phyloP scores from a whole-genome alignment of 2,797 vertebrate species.

The Hapalemur alaotrensis region DNA sequence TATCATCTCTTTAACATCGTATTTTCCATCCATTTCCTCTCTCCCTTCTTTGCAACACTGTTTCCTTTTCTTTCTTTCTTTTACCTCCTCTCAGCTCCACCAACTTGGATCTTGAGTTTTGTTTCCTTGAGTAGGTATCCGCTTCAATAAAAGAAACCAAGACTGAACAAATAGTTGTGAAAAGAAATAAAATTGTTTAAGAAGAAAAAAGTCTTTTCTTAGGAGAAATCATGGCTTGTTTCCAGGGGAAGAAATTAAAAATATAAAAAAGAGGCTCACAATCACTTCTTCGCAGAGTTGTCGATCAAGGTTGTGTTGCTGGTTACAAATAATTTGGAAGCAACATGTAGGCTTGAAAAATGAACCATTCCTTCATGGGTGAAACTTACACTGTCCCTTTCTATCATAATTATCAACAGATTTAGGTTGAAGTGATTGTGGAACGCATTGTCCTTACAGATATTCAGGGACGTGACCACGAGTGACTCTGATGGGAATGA shows the following conservation, averaged over 20 bases:
- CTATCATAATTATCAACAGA: slow-evolving; percentile 68
- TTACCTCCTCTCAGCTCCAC: not conserved
- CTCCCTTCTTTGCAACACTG: not conserved
- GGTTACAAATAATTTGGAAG: slow-evolving; percentile 70
- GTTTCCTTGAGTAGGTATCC: slow-evolving; percentile 45
- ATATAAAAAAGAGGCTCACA: not conserved
- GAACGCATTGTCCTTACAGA: slow-evolving; percentile 81
- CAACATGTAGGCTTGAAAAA: slow-evolving; percentile 77
- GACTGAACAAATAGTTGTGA: slow-evolving; percentile 35
- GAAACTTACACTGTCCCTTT: slow-evolving; percentile 67
- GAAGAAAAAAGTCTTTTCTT: slow-evolving; percentile 19
- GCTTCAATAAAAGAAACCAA: slow-evolving; percentile 63
- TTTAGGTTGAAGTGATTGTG: slow-evolving; percentile 79
- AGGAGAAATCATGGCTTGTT: slow-evolving; percentile 42
- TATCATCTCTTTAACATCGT: not conserved
- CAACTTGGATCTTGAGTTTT: slow-evolving; percentile 1
- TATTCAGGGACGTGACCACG: slow-evolving; percentile 81
- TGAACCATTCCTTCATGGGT: slow-evolving; percentile 72
- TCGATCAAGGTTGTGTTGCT: slow-evolving; percentile 71
- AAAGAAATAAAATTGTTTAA: slow-evolving; percentile 46
- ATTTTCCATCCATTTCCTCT: not conserved
- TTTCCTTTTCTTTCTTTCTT: slow-evolving; percentile 11
- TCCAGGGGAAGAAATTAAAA: not conserved
- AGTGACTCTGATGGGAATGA: slow-evolving; percentile 78
- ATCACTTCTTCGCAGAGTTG: slow-evolving; percentile 69